phyloP scores from a whole-genome alignment of 2,113 vertebrate genomes.

The Tragelaphus strepsiceros region DNA sequence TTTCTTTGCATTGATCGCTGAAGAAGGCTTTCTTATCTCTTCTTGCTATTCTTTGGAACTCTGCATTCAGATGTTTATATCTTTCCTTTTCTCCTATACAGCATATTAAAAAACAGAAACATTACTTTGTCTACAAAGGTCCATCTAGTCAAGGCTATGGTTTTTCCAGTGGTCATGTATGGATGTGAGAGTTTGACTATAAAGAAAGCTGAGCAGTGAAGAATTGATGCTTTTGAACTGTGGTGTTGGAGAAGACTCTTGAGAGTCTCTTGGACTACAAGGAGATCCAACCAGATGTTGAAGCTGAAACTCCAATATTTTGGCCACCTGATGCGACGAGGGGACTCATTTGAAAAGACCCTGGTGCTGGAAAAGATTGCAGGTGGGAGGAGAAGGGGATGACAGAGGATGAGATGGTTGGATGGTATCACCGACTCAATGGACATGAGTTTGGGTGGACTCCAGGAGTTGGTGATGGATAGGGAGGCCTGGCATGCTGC shows the following conservation, averaged over 20 bases:
- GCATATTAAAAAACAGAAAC: background rate
- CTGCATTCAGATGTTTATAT: too few relatives aligned
- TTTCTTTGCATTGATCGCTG: too few relatives aligned
- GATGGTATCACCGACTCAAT: background rate
- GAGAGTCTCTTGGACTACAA: background rate
- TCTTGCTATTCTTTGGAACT: too few relatives aligned
- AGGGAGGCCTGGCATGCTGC: background rate
- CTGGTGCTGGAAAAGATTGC: background rate
- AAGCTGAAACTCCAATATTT: background rate
- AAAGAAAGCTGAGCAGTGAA: background rate
- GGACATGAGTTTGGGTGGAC: background rate
- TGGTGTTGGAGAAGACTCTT: background rate
- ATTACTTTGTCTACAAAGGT: background rate
- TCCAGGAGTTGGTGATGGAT: background rate
- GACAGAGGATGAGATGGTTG: background rate
- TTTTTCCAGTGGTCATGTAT: background rate
- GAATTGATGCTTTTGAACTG: background rate
- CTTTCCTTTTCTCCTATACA: background rate
- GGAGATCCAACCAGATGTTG: background rate
- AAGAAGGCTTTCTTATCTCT: too few relatives aligned
- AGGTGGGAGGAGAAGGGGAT: background rate
- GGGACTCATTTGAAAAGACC: background rate
- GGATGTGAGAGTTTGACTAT: background rate
- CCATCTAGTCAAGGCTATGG: background rate
- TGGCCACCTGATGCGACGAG: background rate